Evolutionary conservation across 2,113 vertebrate species (phyloP).

Genomic region (Syngnathus typhle): DNA sequence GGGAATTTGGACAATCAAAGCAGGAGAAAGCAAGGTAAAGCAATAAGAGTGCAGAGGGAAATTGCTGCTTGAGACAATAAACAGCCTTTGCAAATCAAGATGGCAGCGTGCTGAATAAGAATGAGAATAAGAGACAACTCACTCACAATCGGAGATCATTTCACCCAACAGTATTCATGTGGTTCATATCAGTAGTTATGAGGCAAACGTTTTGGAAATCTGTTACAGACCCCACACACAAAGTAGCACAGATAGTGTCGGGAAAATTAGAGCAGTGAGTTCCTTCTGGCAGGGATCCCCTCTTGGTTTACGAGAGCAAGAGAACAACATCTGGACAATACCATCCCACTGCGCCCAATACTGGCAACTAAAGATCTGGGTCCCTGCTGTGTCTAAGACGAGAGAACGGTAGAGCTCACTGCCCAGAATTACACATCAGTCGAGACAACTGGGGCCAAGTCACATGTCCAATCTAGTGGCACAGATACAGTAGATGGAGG

Average conservation of each 20-base stretch:
- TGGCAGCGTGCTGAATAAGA: background rate
- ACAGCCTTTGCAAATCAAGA: constrained; percentile 6
- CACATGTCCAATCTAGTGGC: constrained; percentile 41
- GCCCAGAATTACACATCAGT: constrained; percentile 63
- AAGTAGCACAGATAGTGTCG: constrained; percentile 46
- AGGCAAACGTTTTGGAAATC: constrained; percentile 6
- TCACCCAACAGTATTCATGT: too few species aligned
- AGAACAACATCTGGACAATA: constrained; percentile 74
- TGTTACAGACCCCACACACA: constrained; percentile 7
- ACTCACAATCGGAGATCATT: too few species aligned
- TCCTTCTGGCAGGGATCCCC: constrained; percentile 54
- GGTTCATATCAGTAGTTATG: background rate
- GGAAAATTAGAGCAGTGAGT: constrained; percentile 66
- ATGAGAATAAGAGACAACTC: background rate
- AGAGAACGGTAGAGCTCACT: constrained; percentile 46
- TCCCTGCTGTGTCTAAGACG: constrained; percentile 48
- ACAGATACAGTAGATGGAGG: constrained; percentile 39
- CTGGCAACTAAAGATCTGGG: constrained; percentile 54
- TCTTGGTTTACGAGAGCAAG: constrained; percentile 53
- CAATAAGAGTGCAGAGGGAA: constrained; percentile 7
- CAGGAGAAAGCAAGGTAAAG: constrained; percentile 8
- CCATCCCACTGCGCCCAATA: constrained; percentile 55
- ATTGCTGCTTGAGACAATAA: constrained; percentile 14
- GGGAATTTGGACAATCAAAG: constrained; percentile 33
- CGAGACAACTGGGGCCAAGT: constrained; percentile 53